phyloP scores from a whole-genome alignment of 1,140 invertebrate genomes.

The Medauroidea extradentata region DNA sequence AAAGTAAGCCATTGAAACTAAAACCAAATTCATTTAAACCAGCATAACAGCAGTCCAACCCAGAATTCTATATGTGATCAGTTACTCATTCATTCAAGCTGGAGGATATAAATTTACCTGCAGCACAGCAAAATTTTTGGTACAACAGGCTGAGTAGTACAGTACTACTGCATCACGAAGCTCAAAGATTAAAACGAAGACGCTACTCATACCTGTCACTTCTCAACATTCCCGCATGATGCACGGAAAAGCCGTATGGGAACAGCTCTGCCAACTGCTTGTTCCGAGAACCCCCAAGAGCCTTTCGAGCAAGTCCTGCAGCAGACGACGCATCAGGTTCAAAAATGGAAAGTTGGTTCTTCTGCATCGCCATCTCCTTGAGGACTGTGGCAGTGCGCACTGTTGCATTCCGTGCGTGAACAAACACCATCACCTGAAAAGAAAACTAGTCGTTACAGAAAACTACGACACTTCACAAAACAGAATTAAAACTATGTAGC shows the following conservation, averaged over 20 bases:
- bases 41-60: too few species aligned
- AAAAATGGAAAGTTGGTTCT: slow-evolving; percentile 65
- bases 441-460: not conserved
- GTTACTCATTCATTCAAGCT: too few species aligned
- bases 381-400: slow-evolving; percentile 77
- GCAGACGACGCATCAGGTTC: slow-evolving; percentile 57
- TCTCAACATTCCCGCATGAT: slow-evolving; percentile 94
- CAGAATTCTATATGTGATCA: too few species aligned
- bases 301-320: slow-evolving; percentile 56
- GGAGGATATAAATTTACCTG: too few species aligned
- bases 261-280: slow-evolving; percentile 80
- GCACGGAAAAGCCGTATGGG: slow-evolving; percentile 83
- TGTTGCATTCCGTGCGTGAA: slow-evolving; percentile 96
- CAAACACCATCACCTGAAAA: slow-evolving; percentile 92
- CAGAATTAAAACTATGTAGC: not conserved
- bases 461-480: not conserved
- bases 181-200: not conserved
- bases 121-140: too few species aligned
- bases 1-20: too few species aligned
- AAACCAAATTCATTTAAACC: too few species aligned
- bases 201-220: slow-evolving; percentile 62
- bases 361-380: slow-evolving; percentile 69
- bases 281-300: slow-evolving; percentile 66
- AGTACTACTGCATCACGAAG: too few species aligned
- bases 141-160: too few species aligned